phyloP scores from a whole-genome alignment of 2,888 invertebrate species.

The Melipona beecheii region DNA sequence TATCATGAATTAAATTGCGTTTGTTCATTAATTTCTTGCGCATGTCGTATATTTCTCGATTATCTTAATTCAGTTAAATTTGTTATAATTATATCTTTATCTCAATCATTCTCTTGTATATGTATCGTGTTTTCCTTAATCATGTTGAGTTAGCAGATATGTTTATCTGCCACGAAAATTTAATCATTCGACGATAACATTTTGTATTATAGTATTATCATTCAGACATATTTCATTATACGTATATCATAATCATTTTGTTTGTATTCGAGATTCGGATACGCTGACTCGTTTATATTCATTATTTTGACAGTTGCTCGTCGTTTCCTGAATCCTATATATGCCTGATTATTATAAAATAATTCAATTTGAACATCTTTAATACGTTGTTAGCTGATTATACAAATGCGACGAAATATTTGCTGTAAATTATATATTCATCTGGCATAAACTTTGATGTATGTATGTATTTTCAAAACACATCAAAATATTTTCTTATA shows the following conservation, averaged over 20 bases:
- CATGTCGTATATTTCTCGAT: conserved; percentile 82
- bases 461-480: conserved; percentile 2
- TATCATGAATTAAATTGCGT: conserved; percentile 48
- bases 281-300: conserved; percentile 42
- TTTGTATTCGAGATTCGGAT: conserved; percentile 57
- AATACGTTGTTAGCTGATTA: conserved; percentile 12
- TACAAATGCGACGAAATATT: conserved; percentile 57
- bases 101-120: conserved; percentile 73
- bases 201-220: conserved; percentile 63
- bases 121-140: conserved; percentile 69
- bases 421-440: conserved; percentile 45
- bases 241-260: conserved; percentile 50
- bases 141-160: conserved; percentile 62
- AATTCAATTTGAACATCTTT: conserved; percentile 6
- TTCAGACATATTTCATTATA: conserved; percentile 55
- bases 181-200: conserved; percentile 60
- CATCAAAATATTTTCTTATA: not conserved
- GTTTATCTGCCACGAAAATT: conserved; percentile 61
- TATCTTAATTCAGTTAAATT: conserved; percentile 79
- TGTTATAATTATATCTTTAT: conserved; percentile 79
- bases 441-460: conserved; percentile 37
- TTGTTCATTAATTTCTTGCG: conserved; percentile 74
- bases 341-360: conserved; percentile 19
- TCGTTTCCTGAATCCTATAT: conserved; percentile 62
- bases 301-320: conserved; percentile 64